Base-by-base conservation (phyloP, 2,113 vertebrate genomes). In the Chaetodon trifascialis region DNA sequence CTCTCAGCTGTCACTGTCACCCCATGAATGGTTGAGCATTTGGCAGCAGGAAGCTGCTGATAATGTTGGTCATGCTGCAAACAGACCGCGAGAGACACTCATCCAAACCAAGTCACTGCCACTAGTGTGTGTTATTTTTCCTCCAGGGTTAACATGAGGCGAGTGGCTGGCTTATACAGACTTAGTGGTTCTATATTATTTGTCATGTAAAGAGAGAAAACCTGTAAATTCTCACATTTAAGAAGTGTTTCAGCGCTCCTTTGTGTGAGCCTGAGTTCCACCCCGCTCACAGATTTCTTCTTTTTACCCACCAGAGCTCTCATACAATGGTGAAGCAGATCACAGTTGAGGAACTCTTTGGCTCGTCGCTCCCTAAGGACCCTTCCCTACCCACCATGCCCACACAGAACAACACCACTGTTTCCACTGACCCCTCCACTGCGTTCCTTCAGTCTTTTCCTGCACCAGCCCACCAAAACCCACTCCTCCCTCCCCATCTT, bases 321-420 rank as follows among this genome's bases (percentile, higher is more conserved):
- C 95, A 95, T 21, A 92, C 95, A n/a, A 94, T 96, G 38, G 96
- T 97, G 81, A 99, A 98, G 90, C 98, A 99, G 92, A 97, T 99
- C 91, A 99, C 98, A 3, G 97, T 99, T n/a, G 98, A 99, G 94
- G 98, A 99, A 75, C 94, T 99, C 47, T 99, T 99, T 87, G 97
- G 98, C 86, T 97, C 97, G 0, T 96, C 97, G 73, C 89, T 99
- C 67, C 95, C 96, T n/a, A 99, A 97, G 91, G 98, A 98, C 34
- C 94, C 96, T n/a, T 78, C 95, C 3, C 88, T 84, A 30, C 89
- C 86, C 15, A 69, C 0, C 86, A 88, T 94, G 90, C 86, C 96
- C 21, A 88, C 83, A 60, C 88, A 95, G 25, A 96, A 94, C 75
- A 87, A 87, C 58, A 40, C 70, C 51, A 0, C 68, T 5, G 44